Evolutionary conservation across 2,888 invertebrate species (phyloP), one percentile per base, ranked within the genome.

Genomic region (Drosophila seclusa): DNA sequence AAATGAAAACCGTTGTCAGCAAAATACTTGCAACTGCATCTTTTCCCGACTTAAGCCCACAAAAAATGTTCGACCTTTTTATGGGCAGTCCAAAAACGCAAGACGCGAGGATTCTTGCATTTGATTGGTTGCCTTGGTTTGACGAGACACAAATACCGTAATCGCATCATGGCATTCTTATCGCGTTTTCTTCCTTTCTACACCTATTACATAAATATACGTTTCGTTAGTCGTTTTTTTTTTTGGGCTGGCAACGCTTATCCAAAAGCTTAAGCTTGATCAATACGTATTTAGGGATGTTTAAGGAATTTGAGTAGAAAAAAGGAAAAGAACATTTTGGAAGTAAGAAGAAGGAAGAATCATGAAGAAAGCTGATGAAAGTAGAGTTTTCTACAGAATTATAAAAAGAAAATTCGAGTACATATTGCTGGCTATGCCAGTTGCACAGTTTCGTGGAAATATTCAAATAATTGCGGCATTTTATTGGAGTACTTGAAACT

Each of bases 51-150:
- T 60, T 68, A 60, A 78, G 64, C 45, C 72, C 64, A 61, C 67
- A 65, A 60, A 60, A 68, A 77, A 58, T 45, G 45, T 65, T 32
- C 10, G 4, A 40, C 64, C 38, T 81, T 71, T 81, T 77, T 72
- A 68, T 65, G 63, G 49, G 42, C 4, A 57, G 29, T 6, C 32
- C 24, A 40, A 42, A 59, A 42, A 32, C 36, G 27, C 2, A 13
- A 18, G 49, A 27, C 42, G 62, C 16, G 34, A 62, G 52, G 42
- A 29, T 65, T 65, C 58, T 45, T 16, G 16, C 21, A 32, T 55
- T 79, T 73, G 21, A 32, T 48, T 73, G 40, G 48, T 50, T 32
- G 45, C 8, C 8, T 27, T 27, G 27, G 24, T 45, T 21, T 45
- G 13, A 24, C 16, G 45, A 27, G 13, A 53, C 38, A 31, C 54